phyloP scores from a whole-genome alignment of 2,113 vertebrate species.

The Sorex araneus region DNA sequence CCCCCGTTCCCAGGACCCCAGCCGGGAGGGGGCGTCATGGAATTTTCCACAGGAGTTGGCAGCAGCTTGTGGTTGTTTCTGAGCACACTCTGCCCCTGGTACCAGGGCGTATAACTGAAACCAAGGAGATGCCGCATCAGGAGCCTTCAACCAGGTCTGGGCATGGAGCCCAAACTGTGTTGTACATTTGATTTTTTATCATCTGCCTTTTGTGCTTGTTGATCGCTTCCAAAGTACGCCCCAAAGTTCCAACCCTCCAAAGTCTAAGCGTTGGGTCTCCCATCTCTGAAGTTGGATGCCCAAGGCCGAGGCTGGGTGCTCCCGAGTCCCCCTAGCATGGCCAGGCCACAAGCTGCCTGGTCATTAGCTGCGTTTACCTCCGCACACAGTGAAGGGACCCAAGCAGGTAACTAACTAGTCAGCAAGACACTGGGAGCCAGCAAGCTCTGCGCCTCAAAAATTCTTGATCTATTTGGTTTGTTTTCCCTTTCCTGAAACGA shows the following conservation, averaged over 20 bases:
- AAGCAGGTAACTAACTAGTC: background rate
- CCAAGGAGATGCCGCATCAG: no score
- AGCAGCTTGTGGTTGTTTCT: fast-evolving
- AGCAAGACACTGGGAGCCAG: no score
- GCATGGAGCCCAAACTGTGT: no score
- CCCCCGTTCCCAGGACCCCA: no score
- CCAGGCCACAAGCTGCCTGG: background rate
- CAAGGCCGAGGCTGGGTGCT: fast-evolving
- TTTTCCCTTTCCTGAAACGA: conserved; percentile 20
- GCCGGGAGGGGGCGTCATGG: no score
- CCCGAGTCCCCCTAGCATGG: fast-evolving
- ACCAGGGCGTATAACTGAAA: fast-evolving
- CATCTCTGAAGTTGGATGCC: background rate
- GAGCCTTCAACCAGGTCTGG: no score
- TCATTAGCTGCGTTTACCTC: background rate
- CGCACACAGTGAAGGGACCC: no score
- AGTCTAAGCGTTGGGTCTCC: fast-evolving
- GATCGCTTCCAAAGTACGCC: no score
- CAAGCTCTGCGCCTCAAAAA: no score
- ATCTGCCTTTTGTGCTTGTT: background rate
- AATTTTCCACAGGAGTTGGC: no score
- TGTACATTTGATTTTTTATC: background rate
- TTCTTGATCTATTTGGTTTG: background rate
- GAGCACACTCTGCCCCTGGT: background rate
- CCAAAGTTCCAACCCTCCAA: background rate